These are phyloP conservation scores for Prietella phreatophila DNA, from an alignment of 2,113 vertebrate species.

Conservation along the genomic window DNA sequence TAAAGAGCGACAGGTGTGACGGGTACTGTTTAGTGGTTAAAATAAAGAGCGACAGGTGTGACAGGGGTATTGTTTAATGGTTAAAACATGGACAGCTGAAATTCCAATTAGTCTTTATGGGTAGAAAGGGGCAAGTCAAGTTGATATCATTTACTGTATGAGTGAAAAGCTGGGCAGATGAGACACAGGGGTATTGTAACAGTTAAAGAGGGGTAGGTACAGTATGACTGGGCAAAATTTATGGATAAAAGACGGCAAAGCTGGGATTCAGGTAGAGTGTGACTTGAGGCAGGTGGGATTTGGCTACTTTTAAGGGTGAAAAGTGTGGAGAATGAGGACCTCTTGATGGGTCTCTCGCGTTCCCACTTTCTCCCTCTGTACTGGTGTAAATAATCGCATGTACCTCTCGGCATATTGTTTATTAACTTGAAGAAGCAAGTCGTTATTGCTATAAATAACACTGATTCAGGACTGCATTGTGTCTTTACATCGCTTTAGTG, in stretches of 20 bases:
- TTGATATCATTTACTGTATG: not conserved
- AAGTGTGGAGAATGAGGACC: not conserved
- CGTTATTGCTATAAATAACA: not conserved
- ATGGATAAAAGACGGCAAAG: not conserved
- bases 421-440: not conserved
- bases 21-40: not conserved
- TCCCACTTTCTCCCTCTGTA: not conserved
- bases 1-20: not conserved
- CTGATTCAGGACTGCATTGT: not conserved
- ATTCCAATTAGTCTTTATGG: not conserved
- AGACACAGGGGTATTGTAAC: not conserved
- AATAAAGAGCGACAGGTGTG: not conserved
- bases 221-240: not conserved
- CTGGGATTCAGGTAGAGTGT: not conserved
- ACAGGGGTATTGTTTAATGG: not conserved
- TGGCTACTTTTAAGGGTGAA: not conserved
- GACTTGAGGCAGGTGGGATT: not conserved
- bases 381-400: not conserved
- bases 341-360: not conserved
- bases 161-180: no score
- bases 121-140: not conserved
- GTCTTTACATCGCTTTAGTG: not conserved
- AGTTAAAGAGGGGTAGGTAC: not conserved
- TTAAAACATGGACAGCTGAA: not conserved
- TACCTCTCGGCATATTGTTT: not conserved